phyloP scores from a whole-genome alignment of 2,888 invertebrate genomes.

The Ophioninae sp. region DNA sequence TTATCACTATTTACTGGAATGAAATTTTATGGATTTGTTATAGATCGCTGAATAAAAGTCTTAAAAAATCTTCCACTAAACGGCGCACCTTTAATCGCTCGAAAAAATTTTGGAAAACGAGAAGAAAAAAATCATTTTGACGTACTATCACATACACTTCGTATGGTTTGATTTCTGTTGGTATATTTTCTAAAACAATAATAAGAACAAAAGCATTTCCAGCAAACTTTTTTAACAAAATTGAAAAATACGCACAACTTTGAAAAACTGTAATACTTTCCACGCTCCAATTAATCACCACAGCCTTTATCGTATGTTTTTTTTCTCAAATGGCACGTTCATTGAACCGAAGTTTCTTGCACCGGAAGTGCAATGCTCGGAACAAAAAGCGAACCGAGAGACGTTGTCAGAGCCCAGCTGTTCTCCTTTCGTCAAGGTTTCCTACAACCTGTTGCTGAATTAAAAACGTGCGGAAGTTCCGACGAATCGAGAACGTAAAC shows the following conservation, averaged over 20 bases:
- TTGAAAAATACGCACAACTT: neutral
- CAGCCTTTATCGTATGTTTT: slow-evolving; percentile 19
- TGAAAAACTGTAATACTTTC: slow-evolving; percentile 32
- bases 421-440: slow-evolving; percentile 3
- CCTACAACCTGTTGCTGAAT: slow-evolving; percentile 5
- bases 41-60: too few species aligned
- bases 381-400: slow-evolving; percentile 46
- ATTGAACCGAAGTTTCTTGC: slow-evolving; percentile 25
- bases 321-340: slow-evolving; percentile 34
- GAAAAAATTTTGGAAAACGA: neutral
- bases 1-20: too few species aligned
- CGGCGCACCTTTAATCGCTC: too few species aligned
- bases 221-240: neutral
- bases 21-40: too few species aligned
- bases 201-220: neutral
- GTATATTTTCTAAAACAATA: neutral
- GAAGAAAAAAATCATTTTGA: too few species aligned
- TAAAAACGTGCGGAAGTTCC: slow-evolving; percentile 45
- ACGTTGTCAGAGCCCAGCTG: slow-evolving; percentile 6
- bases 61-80: too few species aligned
- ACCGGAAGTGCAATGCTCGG: slow-evolving; percentile 48
- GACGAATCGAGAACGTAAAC: slow-evolving; percentile 45
- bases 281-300: slow-evolving; percentile 31
- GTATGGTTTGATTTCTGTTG: neutral
- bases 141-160: neutral